Percentiles rank a stretch among this genome's conserved stretches.
phyloP scores from a whole-genome alignment of 2,113 vertebrate species.

The Theristicus caerulescens region DNA sequence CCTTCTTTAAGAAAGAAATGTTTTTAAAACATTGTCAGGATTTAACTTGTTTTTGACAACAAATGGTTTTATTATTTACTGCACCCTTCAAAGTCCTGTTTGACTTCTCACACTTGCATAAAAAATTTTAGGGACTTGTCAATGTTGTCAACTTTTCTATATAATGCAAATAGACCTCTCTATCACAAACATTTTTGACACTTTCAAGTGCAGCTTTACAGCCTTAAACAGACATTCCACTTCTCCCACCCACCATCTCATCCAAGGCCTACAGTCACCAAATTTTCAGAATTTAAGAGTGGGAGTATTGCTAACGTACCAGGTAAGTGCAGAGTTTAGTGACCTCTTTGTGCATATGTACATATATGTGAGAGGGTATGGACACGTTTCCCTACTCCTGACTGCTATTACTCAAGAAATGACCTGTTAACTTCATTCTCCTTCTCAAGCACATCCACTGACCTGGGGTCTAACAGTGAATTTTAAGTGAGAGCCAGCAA shows the following conservation, averaged over 20 bases:
- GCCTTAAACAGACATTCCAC: background rate
- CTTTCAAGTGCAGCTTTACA: conserved; percentile 16
- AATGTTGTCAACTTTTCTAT: conserved; percentile 49
- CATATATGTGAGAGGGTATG: background rate
- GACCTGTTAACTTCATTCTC: background rate
- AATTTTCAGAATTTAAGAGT: background rate
- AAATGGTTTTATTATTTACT: background rate
- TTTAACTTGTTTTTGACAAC: background rate
- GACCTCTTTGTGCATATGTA: background rate
- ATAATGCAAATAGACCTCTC: conserved; percentile 1
- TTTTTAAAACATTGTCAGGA: background rate
- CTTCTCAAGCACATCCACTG: background rate
- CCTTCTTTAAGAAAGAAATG: background rate
- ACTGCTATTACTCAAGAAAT: background rate
- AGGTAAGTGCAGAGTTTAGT: background rate
- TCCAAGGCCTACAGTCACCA: background rate
- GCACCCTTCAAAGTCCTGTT: background rate
- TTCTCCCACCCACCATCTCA: conserved; percentile 21
- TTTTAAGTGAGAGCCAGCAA: background rate
- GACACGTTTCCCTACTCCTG: background rate
- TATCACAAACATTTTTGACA: conserved; percentile 26
- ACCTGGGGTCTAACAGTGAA: background rate
- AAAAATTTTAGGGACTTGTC: background rate
- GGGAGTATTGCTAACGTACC: background rate
- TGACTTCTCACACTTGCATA: conserved; percentile 23